Conservation (phyloP, 1,140 invertebrate genomes). For the Megathymus violae region DNA sequence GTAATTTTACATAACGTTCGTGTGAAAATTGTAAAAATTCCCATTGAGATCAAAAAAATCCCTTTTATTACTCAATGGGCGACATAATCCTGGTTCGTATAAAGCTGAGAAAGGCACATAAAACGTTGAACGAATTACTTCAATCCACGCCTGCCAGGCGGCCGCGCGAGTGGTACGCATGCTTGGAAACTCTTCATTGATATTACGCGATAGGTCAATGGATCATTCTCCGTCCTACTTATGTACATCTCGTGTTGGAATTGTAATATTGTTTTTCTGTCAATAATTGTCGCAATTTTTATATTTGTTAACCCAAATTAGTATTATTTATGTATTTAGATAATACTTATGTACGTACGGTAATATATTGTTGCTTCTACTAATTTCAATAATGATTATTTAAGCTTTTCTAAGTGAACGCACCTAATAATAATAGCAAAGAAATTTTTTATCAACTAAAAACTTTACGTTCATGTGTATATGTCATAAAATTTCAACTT, state of each 20-base stretch:
- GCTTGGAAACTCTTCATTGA: slow-evolving; percentile 56
- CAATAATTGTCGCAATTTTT: not conserved
- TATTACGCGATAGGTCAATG: slow-evolving; percentile 48
- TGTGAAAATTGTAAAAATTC: not conserved
- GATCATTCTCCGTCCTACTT: slow-evolving; percentile 29
- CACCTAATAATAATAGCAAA: too few species aligned
- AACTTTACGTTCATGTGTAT: too few species aligned
- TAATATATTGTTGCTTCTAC: too few species aligned
- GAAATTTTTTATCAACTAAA: too few species aligned
- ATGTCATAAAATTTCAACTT: too few species aligned
- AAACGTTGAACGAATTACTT: slow-evolving; percentile 32
- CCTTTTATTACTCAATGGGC: slow-evolving; percentile 15
- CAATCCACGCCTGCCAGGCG: slow-evolving; percentile 47
- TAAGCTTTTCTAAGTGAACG: too few species aligned
- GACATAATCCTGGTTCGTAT: slow-evolving; percentile 21
- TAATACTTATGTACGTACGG: too few species aligned
- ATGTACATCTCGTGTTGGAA: slow-evolving; percentile 18
- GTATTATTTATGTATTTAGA: not conserved
- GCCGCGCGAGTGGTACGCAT: slow-evolving; percentile 55
- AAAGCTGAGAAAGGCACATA: slow-evolving; percentile 21
- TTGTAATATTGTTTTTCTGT: too few species aligned
- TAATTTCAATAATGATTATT: too few species aligned
- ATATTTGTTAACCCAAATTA: not conserved
- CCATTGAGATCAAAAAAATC: slow-evolving; percentile 17
- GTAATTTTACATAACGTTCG: not conserved